phyloP scores from a whole-genome alignment of 2,888 invertebrate species.

The Resseliella maxima region DNA sequence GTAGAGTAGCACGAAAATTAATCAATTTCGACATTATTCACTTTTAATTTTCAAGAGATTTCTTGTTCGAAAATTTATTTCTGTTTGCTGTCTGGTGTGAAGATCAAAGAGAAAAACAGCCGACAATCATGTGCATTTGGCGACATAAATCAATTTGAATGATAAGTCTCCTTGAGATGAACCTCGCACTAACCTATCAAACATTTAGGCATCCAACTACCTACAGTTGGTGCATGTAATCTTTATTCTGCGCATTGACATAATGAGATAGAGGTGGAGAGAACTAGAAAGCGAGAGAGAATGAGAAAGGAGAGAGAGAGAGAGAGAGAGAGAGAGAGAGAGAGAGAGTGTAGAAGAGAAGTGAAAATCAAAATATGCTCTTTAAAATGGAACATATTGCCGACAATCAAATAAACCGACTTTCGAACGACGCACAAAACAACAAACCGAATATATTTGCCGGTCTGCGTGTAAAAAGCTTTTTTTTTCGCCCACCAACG shows the following conservation, averaged over 20 bases:
- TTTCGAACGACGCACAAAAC: neutral
- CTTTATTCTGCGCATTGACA: too few species aligned
- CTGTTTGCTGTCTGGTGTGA: too few species aligned
- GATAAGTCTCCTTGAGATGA: neutral
- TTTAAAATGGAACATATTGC: conserved; percentile 17
- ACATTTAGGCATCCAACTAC: neutral
- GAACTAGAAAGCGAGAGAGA: too few species aligned
- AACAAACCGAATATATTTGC: conserved; percentile 2
- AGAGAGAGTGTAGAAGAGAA: neutral
- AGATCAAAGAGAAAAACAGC: too few species aligned
- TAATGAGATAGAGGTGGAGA: too few species aligned
- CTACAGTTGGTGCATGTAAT: conserved; percentile 38
- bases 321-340: too few species aligned
- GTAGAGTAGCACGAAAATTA: conserved; percentile 8
- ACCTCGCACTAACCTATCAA: conserved; percentile 5
- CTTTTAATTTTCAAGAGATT: neutral
- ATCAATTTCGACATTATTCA: neutral
- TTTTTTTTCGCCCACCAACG: conserved; percentile 56
- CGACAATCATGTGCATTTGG: neutral
- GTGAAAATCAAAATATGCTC: conserved; percentile 49
- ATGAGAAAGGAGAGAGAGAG: too few species aligned
- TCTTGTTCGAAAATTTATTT: too few species aligned
- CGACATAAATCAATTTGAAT: neutral
- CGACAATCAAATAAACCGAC: conserved; percentile 26
- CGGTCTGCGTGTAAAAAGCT: conserved; percentile 19